Evolutionary conservation across 2,113 vertebrate species (phyloP), one percentile per base, ranked within the genome.

Genomic region (Alligator mississippiensis): DNA sequence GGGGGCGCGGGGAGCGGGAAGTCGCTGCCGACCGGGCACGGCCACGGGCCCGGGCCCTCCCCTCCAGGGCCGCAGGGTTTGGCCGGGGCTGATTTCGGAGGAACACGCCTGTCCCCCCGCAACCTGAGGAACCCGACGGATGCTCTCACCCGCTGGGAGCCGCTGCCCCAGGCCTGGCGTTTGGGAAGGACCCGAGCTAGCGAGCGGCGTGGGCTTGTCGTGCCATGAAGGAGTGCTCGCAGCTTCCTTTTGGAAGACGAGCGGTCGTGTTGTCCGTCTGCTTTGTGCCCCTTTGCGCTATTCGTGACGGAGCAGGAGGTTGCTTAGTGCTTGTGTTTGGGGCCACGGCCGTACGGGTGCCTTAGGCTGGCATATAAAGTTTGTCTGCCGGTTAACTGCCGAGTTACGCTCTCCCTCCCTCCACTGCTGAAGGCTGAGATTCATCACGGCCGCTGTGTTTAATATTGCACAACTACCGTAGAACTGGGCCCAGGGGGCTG

Each of bases 1-100:
- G 98, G 98, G 98, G 96, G 54, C 12, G 54, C 12, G 8, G 58
- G 62, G 4, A 18, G 21, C 27, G 34, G 14, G 47, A 18, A 54
- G 7, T 30, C 68, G 24, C 9, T n/a, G 15, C 60, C 24, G 57
- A 62, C 59, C 21, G 54, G 27, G 70, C 6, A 11, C 55, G 54
- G 27, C 38, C 6, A 11, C 55, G 22, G 61, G 9, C 25, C 61
- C 5, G 77, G 16, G 78, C 87, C 15, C 61, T 63, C 11, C 22
- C 11, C 62, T 25, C 7, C 28, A 25, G 27, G 63, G 3, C 12
- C 59, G 59, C 59, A 12, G 12, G 13, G 63, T 47, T 28, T 64
- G 63, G 27, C 25, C 11, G 25, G 25, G 16, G 63, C 38, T 38
- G 38, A 38, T 38, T 38, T 38, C 38, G 38, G 47, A 47, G 34